A percentile compares a stretch with the other conserved stretches of the same genome.
These are phyloP conservation scores for Hoplodrina ambigua DNA, from an alignment of 2,888 invertebrate genomes.

Conservation along the genomic window DNA sequence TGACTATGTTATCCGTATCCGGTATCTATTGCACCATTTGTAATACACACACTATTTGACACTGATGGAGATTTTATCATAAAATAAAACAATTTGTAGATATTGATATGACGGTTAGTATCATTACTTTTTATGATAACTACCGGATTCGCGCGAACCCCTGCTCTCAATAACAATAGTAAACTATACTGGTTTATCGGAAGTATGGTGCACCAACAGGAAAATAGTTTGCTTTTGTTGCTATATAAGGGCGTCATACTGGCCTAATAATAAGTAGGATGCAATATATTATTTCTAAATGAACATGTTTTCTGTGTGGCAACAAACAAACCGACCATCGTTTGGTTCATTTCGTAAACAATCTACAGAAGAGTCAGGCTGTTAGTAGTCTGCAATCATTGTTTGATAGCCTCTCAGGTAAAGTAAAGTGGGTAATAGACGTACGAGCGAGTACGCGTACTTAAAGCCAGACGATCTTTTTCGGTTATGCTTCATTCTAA, in stretches of 20 bases:
- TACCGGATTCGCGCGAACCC: constrained; percentile 70
- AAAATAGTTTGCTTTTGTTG: constrained; percentile 44
- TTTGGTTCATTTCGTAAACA: background rate
- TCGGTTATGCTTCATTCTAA: too few relatives aligned
- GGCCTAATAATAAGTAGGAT: constrained; percentile 8
- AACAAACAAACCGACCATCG: constrained; percentile 6
- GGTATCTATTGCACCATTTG: constrained; percentile 56
- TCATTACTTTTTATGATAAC: constrained; percentile 78
- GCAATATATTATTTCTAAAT: constrained; percentile 25
- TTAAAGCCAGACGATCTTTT: too few relatives aligned
- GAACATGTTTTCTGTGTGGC: constrained; percentile 18
- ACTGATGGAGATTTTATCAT: constrained; percentile 65
- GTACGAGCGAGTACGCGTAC: background rate
- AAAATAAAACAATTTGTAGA: constrained; percentile 70
- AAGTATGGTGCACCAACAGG: constrained; percentile 42
- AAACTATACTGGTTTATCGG: constrained; percentile 60
- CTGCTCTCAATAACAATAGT: constrained; percentile 66
- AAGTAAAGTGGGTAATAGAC: background rate
- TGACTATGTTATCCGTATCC: constrained; percentile 49
- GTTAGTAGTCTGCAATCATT: background rate
- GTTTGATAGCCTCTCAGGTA: background rate
- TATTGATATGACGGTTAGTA: constrained; percentile 70
- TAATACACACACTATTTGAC: constrained; percentile 61
- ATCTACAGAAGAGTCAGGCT: background rate
- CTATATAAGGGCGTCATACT: constrained; percentile 34